Percentiles rank a stretch among this genome's conserved stretches.
Evolutionary conservation across 2,113 vertebrate species (phyloP).

Genomic region (Colistium nudipinnis): DNA sequence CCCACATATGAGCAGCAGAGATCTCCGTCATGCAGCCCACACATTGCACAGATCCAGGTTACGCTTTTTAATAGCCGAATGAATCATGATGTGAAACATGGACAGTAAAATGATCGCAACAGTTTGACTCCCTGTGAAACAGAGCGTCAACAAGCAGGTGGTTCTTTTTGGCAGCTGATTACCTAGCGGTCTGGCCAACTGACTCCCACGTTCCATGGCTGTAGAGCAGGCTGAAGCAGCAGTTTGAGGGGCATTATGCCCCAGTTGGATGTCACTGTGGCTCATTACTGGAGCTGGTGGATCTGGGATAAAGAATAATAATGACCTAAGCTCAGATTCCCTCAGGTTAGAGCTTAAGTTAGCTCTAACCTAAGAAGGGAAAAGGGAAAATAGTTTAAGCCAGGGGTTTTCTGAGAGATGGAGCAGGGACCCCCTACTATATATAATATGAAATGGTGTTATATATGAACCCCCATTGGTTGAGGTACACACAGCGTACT

Average conservation of each 20-base stretch:
- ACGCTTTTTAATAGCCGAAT: not conserved
- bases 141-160: conserved; percentile 16
- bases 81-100: not conserved
- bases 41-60: not conserved
- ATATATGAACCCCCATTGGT: not conserved
- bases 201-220: conserved; percentile 27
- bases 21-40: not conserved
- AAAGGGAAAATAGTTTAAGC: too few species aligned
- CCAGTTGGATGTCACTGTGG: conserved; percentile 31
- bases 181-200: conserved; percentile 24
- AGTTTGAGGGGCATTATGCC: conserved; percentile 44
- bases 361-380: too few species aligned
- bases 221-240: conserved; percentile 3
- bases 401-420: too few species aligned
- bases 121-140: not conserved
- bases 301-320: not conserved
- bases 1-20: not conserved
- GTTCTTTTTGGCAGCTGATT: conserved; percentile 31
- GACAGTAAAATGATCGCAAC: not conserved
- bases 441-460: too few species aligned
- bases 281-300: conserved; percentile 6
- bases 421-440: too few species aligned
- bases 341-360: too few species aligned
- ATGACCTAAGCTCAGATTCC: too few species aligned
- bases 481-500: not conserved